phyloP scores from a whole-genome alignment of 2,113 vertebrate species.

The Oriolus oriolus region DNA sequence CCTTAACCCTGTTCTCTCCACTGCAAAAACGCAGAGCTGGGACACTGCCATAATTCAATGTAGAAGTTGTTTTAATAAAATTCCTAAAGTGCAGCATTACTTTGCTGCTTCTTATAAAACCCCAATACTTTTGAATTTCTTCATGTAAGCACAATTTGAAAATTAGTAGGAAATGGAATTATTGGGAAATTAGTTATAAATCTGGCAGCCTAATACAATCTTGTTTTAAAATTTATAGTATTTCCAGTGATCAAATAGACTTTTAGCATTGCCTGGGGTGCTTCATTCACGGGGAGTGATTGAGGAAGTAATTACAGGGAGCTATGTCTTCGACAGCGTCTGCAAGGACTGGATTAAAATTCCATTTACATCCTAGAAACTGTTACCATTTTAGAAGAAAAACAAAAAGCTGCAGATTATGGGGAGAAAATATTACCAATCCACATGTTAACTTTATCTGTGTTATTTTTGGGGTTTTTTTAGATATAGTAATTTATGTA shows the following conservation, averaged over 20 bases:
- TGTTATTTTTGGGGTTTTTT: background rate
- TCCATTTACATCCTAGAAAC: slow-evolving; percentile 45
- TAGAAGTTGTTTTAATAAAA: slow-evolving; percentile 44
- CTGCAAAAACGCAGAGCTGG: background rate
- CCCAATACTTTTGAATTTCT: background rate
- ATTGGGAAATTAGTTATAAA: slow-evolving; percentile 56
- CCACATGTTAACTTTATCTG: background rate
- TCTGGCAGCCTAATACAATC: slow-evolving; percentile 56
- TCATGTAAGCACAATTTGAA: slow-evolving; percentile 29
- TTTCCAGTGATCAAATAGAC: slow-evolving; percentile 68
- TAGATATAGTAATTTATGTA: background rate
- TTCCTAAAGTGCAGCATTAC: background rate
- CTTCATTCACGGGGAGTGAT: slow-evolving; percentile 62
- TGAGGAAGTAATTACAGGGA: slow-evolving; percentile 70
- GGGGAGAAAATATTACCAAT: background rate
- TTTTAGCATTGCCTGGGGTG: slow-evolving; percentile 67
- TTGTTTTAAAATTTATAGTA: slow-evolving; percentile 57
- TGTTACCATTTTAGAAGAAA: slow-evolving; percentile 22
- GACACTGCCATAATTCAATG: background rate
- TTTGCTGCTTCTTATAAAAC: slow-evolving; percentile 40
- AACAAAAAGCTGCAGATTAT: slow-evolving; percentile 20
- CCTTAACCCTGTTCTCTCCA: background rate
- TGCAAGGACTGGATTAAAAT: slow-evolving; percentile 67
- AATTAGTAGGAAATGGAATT: slow-evolving; percentile 56
- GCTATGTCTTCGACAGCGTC: slow-evolving; percentile 34